Evolutionary conservation across 2,797 vertebrate genomes (phyloP), one percentile per base, ranked within the genome.

Genomic region (Amblyraja radiata): DNA sequence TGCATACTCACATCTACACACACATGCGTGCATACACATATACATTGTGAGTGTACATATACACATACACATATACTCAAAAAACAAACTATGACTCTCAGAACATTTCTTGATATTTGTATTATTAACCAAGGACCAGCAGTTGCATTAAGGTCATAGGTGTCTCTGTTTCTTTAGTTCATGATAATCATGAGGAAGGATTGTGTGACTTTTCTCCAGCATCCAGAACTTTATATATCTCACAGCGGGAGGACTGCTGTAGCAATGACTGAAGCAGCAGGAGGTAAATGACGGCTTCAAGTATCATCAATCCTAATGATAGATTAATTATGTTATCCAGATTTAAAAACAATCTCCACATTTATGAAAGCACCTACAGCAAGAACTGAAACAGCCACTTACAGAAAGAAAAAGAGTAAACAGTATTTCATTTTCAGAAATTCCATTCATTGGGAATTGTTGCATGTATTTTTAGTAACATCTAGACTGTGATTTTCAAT

Each of bases 261-360:
- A 68, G 65, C 84, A 88, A 68, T 88, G 84, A 6, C 61, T 88
- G 61, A 88, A 88, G 23, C 84, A 88, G 63, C 84, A 65, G 68
- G 84, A 88, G 84, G n/a, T 65, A 88, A 88, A 63, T 36, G 61
- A 88, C 73, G 68, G 68, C 54, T 46, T 92, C 68, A 92, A 71
- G 28, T 71, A 84, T 86, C 61, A 92, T 92, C 90, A 92, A 28
- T 92, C 36, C 71, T 25, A 74, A 92, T 76, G 90, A 92, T 88
- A n/a, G 63, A 88, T 74, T 92, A 58, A 73, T 84, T 92, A 36
- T 90, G 36, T 74, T 71, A 91, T 91, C 90, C 11, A 9, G 21
- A 74, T 23, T 39, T 46, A 10, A 36, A 86, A 92, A 54, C 18
- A 65, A 11, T 74, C 71, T 71, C 39, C 25, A 25, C 18, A n/a